These are phyloP conservation scores for Euphonia xanthogaster DNA, from an alignment of 2,797 vertebrate species.

Conservation along the genomic window DNA sequence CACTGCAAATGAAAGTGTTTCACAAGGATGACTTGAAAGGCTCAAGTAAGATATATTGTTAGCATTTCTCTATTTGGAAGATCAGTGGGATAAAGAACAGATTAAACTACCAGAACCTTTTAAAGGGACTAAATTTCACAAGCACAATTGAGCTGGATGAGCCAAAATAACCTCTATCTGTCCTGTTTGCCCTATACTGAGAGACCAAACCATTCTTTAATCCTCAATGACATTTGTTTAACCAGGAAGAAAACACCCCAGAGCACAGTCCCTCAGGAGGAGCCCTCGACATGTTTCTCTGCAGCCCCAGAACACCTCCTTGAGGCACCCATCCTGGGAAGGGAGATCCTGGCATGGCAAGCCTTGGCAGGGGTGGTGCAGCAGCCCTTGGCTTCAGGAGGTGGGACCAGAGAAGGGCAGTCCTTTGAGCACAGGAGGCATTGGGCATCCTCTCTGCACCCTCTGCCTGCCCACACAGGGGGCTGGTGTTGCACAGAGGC, in stretches of 20 bases:
- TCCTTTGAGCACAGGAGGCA: not conserved
- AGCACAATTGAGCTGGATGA: not conserved
- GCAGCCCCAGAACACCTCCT: not conserved
- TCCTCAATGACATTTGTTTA: not conserved
- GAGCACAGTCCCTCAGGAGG: not conserved
- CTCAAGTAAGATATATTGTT: conserved; percentile 63
- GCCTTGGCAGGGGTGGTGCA: accelerated
- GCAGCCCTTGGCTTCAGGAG: not conserved
- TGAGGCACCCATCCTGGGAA: accelerated
- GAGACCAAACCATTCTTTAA: not conserved
- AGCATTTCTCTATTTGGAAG: conserved; percentile 48
- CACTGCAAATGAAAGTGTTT: conserved; percentile 59
- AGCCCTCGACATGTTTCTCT: accelerated
- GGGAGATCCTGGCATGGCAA: accelerated
- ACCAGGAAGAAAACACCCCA: not conserved
- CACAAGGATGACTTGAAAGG: conserved; percentile 61
- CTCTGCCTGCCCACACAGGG: not conserved
- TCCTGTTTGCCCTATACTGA: not conserved
- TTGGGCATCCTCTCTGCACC: too few species aligned
- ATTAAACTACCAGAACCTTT: conserved; percentile 50
- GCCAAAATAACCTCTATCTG: not conserved
- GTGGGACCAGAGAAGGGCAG: not conserved
- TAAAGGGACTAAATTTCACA: conserved; percentile 24
- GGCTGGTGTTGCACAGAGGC: not conserved
- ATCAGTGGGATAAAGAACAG: conserved; percentile 38